Percentiles rank a stretch among this genome's conserved stretches.
These are phyloP conservation scores for Drosophila vallismaia DNA, from an alignment of 2,888 invertebrate genomes.

Conservation along the genomic window DNA sequence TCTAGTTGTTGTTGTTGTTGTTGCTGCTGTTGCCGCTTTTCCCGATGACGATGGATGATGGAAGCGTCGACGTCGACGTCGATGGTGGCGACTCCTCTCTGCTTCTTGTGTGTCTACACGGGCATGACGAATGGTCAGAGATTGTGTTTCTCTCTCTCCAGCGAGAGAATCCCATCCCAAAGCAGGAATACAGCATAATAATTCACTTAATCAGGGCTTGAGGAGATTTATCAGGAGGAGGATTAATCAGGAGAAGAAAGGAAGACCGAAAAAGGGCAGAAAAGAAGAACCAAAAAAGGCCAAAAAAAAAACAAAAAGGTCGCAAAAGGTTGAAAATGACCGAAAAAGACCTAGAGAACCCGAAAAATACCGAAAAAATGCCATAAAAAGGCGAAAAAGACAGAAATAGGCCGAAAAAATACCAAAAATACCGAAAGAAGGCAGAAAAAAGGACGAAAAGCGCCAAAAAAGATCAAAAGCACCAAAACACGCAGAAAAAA, in stretches of 20 bases:
- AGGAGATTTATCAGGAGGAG: slow-evolving; percentile 66
- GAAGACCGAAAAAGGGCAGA: background rate
- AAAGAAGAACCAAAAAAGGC: no score
- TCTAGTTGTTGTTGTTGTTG: slow-evolving; percentile 19
- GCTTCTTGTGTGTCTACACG: slow-evolving; percentile 73
- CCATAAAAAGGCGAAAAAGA: no score
- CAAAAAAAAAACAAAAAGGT: no score
- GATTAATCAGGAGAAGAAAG: background rate
- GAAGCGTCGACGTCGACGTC: slow-evolving; percentile 51
- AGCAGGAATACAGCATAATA: slow-evolving; percentile 54
- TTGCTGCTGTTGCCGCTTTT: slow-evolving; percentile 1
- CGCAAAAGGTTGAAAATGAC: no score
- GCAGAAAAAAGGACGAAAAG: no score
- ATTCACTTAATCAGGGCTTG: slow-evolving; percentile 79
- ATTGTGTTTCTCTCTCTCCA: background rate
- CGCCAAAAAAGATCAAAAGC: no score
- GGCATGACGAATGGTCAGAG: slow-evolving; percentile 66
- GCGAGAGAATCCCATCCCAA: background rate
- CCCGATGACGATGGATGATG: slow-evolving; percentile 5
- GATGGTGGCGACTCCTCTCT: slow-evolving; percentile 51
- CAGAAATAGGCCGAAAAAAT: no score
- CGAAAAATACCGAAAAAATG: no score
- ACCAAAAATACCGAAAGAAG: no score
- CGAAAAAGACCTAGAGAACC: no score
- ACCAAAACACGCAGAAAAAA: no score